These are phyloP conservation scores for Hestina assimilis DNA, from an alignment of 1,140 invertebrate species.

Conservation along the genomic window DNA sequence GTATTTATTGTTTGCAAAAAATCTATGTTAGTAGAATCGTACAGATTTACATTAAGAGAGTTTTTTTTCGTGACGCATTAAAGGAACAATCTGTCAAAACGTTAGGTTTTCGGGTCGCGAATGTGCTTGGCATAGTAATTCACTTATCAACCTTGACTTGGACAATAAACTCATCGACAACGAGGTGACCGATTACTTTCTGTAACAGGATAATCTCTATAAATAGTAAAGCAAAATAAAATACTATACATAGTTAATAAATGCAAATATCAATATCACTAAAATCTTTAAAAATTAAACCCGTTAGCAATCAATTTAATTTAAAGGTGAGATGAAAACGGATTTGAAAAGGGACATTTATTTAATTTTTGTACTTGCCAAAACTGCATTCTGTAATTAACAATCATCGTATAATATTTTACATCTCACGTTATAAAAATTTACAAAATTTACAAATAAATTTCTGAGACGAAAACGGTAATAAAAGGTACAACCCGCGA, in stretches of 20 bases:
- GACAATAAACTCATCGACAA: conserved; percentile 38
- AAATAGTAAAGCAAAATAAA: background rate
- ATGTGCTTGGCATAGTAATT: conserved; percentile 41
- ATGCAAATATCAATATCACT: background rate
- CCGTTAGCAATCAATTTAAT: no score
- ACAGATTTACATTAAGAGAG: conserved; percentile 15
- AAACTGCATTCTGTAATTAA: no score
- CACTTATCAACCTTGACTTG: conserved; percentile 40
- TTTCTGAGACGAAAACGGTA: no score
- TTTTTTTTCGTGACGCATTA: conserved; percentile 26
- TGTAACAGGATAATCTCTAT: conserved; percentile 32
- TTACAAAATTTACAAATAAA: no score
- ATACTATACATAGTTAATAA: background rate
- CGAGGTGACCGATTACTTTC: conserved; percentile 45
- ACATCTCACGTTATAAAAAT: no score
- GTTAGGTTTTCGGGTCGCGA: conserved; percentile 40
- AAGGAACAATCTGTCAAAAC: conserved; percentile 39
- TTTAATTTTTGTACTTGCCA: no score
- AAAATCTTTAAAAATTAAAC: no score
- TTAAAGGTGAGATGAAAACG: no score
- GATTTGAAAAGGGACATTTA: no score
- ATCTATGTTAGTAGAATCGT: conserved; percentile 29
- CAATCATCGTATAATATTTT: no score
- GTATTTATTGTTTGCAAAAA: conserved; percentile 26
- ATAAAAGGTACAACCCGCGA: no score